Evolutionary conservation across 2,113 vertebrate species (phyloP), one percentile per base, ranked within the genome.

Genomic region (Globicephala melas): DNA sequence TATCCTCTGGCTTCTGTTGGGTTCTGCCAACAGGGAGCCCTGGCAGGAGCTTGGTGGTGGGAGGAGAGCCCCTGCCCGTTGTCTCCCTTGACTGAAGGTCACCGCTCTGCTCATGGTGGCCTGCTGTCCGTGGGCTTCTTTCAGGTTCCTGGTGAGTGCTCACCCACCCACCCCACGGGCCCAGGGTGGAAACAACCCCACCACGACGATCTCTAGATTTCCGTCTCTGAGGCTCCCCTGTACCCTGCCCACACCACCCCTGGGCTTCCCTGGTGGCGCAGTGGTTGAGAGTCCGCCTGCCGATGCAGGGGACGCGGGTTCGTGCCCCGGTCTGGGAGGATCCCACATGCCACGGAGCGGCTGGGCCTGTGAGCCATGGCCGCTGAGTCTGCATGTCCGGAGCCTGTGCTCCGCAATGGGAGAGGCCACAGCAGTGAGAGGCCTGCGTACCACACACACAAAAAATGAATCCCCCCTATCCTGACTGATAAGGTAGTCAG

Each of bases 141-240:
- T 20, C 25, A n/a, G 31, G 28, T n/a, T 50, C 12, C 53, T 47
- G 1, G 6, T 25, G 31, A 77, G 2, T 5, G 17, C 28, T 31
- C 8, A 5, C 11, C n/a, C 4, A 8, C 26, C 5, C 0, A 23
- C 5, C 28, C 44, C 15, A 58, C 28, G 44, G 11, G 41, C 9
- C 18, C 3, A n/a, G 18, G 11, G n/a, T 53, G 26, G n/a, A 31
- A 2, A 47, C 8, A 15, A 65, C 36, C 58, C 31, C 15, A 28
- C 47, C 8, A 3, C 7, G 38, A 71, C 1, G 8, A 36, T 13
- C 36, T 20, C 38, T 25, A 38, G 36, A 28, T 26, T 18, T 3
- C 60, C 47, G 4, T 62, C 31, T 13, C 31, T 33, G 25, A 60
- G 82, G 31, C 4, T 21, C 21, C 36, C 83, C 2, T 4, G 38